phyloP scores from a whole-genome alignment of 1,140 invertebrate genomes.

The Hylaeus volcanicus region DNA sequence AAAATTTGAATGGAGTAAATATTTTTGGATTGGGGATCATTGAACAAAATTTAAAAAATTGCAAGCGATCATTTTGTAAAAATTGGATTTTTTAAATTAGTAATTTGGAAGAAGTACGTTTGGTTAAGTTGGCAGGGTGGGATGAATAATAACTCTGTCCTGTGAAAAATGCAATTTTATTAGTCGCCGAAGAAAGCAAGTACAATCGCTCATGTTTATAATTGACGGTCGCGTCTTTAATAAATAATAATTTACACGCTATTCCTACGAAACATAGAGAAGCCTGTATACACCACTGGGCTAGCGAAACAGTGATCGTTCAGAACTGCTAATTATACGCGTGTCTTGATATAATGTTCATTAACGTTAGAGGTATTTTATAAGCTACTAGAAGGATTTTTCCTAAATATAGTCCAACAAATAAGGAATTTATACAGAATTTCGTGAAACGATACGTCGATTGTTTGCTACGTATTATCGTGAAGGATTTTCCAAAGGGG shows the following conservation, averaged over 20 bases:
- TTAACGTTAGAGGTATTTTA: conserved; percentile 29
- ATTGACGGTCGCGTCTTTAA: conserved; percentile 57
- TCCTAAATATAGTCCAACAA: neutral
- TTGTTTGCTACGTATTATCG: no score
- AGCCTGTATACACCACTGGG: conserved; percentile 35
- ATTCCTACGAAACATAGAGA: conserved; percentile 37
- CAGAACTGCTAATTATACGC: neutral
- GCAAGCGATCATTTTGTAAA: no score
- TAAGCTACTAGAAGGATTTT: neutral
- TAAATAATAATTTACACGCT: conserved; percentile 72
- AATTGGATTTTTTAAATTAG: no score
- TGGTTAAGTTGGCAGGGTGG: no score
- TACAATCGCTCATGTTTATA: conserved; percentile 53
- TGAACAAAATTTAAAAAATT: no score
- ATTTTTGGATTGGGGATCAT: no score
- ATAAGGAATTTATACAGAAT: conserved; percentile 28
- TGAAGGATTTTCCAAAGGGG: no score
- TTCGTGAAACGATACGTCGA: no score
- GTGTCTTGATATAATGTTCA: conserved; percentile 11
- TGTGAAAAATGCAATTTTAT: conserved; percentile 38
- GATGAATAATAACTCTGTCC: neutral
- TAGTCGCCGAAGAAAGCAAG: conserved; percentile 29
- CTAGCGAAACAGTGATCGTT: neutral
- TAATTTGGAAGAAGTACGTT: no score
- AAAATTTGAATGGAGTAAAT: no score